Conservation (phyloP, 2,888 invertebrate species). For the Pseudococcus jackbeardsleyi region DNA sequence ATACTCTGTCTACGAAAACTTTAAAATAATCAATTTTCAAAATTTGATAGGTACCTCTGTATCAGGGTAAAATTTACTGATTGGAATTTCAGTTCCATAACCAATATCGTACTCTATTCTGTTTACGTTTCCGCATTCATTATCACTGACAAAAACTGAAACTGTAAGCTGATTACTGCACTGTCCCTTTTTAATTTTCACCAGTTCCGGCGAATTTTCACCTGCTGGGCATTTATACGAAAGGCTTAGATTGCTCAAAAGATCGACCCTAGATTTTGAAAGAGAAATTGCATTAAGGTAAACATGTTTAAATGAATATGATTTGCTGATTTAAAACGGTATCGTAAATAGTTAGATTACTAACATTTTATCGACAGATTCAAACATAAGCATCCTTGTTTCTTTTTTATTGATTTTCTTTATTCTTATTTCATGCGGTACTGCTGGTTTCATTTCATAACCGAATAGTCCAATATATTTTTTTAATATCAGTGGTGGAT, state of each 20-base stretch:
- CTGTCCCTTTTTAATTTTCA: not conserved
- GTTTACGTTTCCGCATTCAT: not conserved
- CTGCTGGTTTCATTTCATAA: not conserved
- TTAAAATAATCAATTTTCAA: too few species aligned
- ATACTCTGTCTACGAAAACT: too few species aligned
- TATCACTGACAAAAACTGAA: not conserved
- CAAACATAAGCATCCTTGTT: not conserved
- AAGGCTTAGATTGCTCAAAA: not conserved
- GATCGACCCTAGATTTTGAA: not conserved
- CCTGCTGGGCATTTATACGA: not conserved
- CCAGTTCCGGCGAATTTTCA: not conserved
- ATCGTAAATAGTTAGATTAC: not conserved
- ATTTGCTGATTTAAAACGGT: too few species aligned
- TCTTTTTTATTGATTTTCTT: too few species aligned
- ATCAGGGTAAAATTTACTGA: not conserved
- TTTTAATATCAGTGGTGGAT: not conserved
- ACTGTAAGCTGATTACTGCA: not conserved
- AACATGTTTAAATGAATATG: too few species aligned
- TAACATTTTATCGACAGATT: not conserved
- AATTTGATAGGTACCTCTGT: not conserved
- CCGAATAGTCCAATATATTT: not conserved
- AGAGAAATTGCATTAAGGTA: not conserved
- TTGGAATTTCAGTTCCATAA: not conserved
- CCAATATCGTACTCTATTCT: not conserved
- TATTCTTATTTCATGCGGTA: not conserved